Base-by-base conservation (phyloP, 2,888 invertebrate genomes). In the Lobophora halterata region DNA sequence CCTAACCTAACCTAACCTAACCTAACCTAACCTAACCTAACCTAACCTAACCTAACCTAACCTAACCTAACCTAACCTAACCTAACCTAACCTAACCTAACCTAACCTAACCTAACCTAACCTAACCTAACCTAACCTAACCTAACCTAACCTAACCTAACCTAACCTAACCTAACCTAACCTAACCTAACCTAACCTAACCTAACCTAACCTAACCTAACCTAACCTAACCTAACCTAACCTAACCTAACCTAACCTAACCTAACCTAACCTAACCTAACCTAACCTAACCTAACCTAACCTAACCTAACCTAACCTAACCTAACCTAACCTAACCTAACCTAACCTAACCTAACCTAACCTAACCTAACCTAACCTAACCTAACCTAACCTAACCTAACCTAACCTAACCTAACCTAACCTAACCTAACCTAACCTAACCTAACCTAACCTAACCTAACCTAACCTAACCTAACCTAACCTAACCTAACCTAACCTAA, bases 241-340 rank as follows among this genome's bases (percentile, higher is more conserved):
- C 46, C 46, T 52, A 35, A 48, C 50, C 48, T 52, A 42, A 51
- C 52, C 55, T 53, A 36, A 51, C 51, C 51, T 54, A 36, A 52
- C 53, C 53, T 53, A 46, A 51, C 49, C 55, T 55, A 32, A 48
- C 49, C 52, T 55, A 44, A 55, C 53, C 53, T 53, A 40, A 52
- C 49, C 53, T 56, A 39, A 52, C 49, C 53, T 56, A 39, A 58
- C 51, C 52, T 55, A 36, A 54, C 48, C 50, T 51, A 41, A 54
- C 48, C 52, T 53, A 36, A 50, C 52, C 47, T 52, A 35, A 58
- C 53, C 53, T 55, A 39, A 58, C 55, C 51, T 52, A 38, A 52
- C 52, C 53, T 52, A 47, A 52, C 52, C 49, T 52, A 42, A 47
- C 44, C 52, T 44, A 21, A 44, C 39, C 39, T 44, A 25, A 39